phyloP scores from a whole-genome alignment of 2,888 invertebrate species.

The Campoplex nolae region DNA sequence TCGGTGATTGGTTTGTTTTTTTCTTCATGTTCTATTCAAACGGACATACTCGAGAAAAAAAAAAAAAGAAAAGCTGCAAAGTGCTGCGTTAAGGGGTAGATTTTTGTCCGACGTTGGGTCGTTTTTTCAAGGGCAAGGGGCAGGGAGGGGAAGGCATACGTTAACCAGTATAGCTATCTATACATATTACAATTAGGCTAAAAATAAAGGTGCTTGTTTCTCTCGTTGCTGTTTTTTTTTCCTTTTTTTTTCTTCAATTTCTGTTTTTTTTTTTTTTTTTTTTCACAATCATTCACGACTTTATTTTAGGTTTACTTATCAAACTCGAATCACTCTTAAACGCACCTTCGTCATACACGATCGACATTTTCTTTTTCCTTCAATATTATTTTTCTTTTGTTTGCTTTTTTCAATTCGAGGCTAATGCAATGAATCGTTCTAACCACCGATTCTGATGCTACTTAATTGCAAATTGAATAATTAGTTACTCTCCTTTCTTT shows the following conservation, averaged over 20 bases:
- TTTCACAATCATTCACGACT: slow-evolving; percentile 69
- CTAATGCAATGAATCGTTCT: slow-evolving; percentile 73
- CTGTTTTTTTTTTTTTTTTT: slow-evolving; percentile 48
- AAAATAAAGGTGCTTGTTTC: slow-evolving; percentile 77
- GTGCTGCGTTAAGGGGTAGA: background rate
- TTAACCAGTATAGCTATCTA: slow-evolving; percentile 71
- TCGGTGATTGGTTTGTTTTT: slow-evolving; percentile 14
- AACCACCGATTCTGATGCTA: slow-evolving; percentile 67
- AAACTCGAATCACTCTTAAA: slow-evolving; percentile 75
- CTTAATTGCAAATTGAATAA: slow-evolving; percentile 73
- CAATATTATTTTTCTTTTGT: slow-evolving; percentile 5
- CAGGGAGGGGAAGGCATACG: slow-evolving; percentile 31
- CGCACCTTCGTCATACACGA: slow-evolving; percentile 71
- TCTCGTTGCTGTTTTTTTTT: slow-evolving; percentile 27
- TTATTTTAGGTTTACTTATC: slow-evolving; percentile 73
- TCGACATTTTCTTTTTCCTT: slow-evolving; percentile 56
- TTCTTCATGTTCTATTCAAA: slow-evolving; percentile 40
- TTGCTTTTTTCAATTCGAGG: slow-evolving; percentile 52
- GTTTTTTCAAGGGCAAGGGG: slow-evolving; percentile 25
- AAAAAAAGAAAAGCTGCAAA: slow-evolving; percentile 40
- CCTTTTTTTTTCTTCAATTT: slow-evolving; percentile 44
- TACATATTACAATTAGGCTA: slow-evolving; percentile 80
- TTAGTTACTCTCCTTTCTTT: slow-evolving; percentile 69
- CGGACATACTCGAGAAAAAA: slow-evolving; percentile 41
- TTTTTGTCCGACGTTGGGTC: background rate